Evolutionary conservation across 2,888 invertebrate genomes (phyloP), one percentile per base, ranked within the genome.

Genomic region (Pyrochroa serraticornis): DNA sequence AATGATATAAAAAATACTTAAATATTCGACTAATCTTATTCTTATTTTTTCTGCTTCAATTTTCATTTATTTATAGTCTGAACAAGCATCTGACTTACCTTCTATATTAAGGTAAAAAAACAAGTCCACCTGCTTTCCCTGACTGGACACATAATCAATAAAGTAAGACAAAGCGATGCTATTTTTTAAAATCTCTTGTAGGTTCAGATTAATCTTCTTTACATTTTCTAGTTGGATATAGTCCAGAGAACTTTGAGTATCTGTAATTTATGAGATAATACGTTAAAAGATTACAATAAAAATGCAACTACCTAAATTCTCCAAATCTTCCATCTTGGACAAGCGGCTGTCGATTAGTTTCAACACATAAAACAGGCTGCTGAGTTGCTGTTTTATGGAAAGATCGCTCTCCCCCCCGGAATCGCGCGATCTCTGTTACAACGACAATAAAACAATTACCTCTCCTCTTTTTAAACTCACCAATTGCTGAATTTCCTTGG

Each of bases 401-500:
- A 89, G 77, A 75, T 93, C 92, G 81, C 92, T 91, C 68, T 92
- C 92, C 1, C 92, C 92, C 0, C 92, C 93, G 14, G 90, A 89
- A 79, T 95, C 95, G 73, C 88, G 86, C 5, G 94, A 93, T 74
- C 93, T 85, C 83, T 85, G 63, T 39, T 35, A 55, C 46, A 49
- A 13, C 47, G 9, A n/a, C 31, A 42, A 10, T 33, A 47, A 48
- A 38, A 31, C 58, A 55, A 49, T 47, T 31, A 22, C 3, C 5
- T 22, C 5, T 5, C 22, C 22, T 22, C 5, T 5, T 22, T 5
- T 2, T 22, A 2, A 22, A 74, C 81, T 80, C 77, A 87, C 87
- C 73, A 90, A 77, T 75, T 87, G 85, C 65, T 88, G 88, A 77
- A 94, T 92, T 81, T 95, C 94, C 71, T 89, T 89, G 68, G 86